Evolutionary conservation across 2,113 vertebrate species (phyloP).

Genomic region (Proteles cristata): DNA sequence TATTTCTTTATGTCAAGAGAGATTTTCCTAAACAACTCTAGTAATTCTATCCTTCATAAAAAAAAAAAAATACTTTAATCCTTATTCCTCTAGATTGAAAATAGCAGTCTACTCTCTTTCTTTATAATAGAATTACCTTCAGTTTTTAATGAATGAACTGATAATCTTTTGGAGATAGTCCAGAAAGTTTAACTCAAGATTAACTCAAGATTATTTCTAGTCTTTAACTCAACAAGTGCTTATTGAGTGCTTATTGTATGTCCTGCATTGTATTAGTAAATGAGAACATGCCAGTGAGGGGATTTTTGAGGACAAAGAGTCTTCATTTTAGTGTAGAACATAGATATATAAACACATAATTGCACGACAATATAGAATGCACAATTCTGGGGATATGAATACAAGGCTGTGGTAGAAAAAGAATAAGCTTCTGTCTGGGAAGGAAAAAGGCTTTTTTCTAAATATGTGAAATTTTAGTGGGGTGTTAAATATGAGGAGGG

Average conservation of each 20-base stretch:
- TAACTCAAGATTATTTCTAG: not conserved
- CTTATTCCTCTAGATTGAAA: not conserved
- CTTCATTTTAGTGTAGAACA: not conserved
- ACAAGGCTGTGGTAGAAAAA: not conserved
- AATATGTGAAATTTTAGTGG: not conserved
- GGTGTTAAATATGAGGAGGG: not conserved
- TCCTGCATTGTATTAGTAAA: not conserved
- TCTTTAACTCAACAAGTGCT: not conserved
- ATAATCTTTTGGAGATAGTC: not conserved
- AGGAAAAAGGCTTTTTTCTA: not conserved
- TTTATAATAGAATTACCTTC: not conserved
- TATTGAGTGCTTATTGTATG: not conserved
- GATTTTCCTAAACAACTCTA: not conserved
- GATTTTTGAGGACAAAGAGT: not conserved
- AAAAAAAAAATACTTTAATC: not conserved
- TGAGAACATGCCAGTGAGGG: not conserved
- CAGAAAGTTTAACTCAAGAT: not conserved
- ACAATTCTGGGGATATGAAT: not conserved
- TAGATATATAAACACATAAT: not conserved
- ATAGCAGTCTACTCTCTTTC: not conserved
- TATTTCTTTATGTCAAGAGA: not conserved
- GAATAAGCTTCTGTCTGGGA: not conserved
- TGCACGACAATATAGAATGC: not conserved
- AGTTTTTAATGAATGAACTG: not conserved
- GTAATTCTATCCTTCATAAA: not conserved